Evolutionary conservation across 2,113 vertebrate species (phyloP).

Genomic region (Baryphthengus martii): DNA sequence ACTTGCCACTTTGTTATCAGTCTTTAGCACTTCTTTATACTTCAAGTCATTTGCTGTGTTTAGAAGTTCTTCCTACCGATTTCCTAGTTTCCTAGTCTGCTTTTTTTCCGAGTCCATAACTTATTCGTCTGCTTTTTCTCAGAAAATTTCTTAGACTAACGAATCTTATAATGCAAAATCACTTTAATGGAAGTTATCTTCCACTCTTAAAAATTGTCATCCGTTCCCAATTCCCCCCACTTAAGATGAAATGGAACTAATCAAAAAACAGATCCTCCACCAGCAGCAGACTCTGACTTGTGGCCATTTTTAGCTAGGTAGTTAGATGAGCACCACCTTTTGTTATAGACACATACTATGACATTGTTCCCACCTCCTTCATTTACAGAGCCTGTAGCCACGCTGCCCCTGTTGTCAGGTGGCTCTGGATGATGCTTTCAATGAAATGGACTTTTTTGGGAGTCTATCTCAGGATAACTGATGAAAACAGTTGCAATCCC

Average conservation of each 20-base stretch:
- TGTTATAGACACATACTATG: accelerated
- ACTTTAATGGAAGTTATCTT: neutral
- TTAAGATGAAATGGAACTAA: neutral
- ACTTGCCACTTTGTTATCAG: neutral
- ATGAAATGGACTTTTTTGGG: neutral
- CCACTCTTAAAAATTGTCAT: neutral
- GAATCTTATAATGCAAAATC: neutral
- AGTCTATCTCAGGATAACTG: neutral
- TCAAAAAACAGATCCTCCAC: neutral
- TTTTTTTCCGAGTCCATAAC: neutral
- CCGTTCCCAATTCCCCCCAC: neutral
- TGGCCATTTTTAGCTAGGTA: neutral
- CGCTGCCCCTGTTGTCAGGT: neutral
- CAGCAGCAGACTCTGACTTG: neutral
- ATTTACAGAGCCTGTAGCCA: neutral
- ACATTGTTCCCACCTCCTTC: neutral
- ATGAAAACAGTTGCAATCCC: neutral
- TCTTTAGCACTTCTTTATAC: neutral
- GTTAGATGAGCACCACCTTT: neutral
- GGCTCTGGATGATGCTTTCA: neutral
- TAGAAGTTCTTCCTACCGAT: neutral
- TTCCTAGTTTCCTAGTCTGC: neutral
- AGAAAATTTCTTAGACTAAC: neutral
- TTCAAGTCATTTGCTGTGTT: neutral
- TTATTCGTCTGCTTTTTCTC: neutral